Evolutionary conservation across 2,113 vertebrate genomes (phyloP).

Genomic region (Bostrychus sinensis): DNA sequence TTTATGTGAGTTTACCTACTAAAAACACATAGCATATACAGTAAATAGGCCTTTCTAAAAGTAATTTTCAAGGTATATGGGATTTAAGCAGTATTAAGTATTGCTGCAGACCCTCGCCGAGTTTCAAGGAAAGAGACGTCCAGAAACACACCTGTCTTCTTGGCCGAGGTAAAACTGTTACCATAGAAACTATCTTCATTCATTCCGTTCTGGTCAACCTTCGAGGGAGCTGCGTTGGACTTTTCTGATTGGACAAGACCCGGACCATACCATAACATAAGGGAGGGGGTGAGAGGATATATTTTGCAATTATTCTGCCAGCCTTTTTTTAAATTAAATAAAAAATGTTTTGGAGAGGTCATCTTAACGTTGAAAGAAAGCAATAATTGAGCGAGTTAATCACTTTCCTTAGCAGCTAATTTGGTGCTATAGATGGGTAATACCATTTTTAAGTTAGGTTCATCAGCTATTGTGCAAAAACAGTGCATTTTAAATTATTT

Average conservation of each 20-base stretch:
- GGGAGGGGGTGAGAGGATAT: slow-evolving; percentile 5
- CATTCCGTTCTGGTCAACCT: slow-evolving; percentile 41
- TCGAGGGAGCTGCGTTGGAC: slow-evolving; percentile 73
- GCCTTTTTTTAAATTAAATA: neutral
- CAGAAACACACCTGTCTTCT: slow-evolving; percentile 32
- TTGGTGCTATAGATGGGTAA: neutral
- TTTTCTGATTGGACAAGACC: slow-evolving; percentile 69
- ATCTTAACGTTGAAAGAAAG: neutral
- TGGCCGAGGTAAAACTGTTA: slow-evolving; percentile 38
- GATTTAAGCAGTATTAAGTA: too few species aligned
- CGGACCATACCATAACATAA: slow-evolving; percentile 43
- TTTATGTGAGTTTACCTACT: too few species aligned
- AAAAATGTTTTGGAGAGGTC: neutral
- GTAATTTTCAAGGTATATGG: too few species aligned
- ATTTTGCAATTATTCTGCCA: neutral
- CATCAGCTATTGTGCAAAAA: neutral
- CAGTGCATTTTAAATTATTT: too few species aligned
- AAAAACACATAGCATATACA: too few species aligned
- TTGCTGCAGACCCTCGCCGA: neutral
- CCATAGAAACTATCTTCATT: slow-evolving; percentile 65
- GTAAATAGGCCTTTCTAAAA: too few species aligned
- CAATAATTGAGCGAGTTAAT: neutral
- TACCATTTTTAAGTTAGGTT: neutral
- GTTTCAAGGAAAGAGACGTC: slow-evolving; percentile 7
- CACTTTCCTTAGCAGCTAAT: neutral